phyloP scores from a whole-genome alignment of 2,113 vertebrate genomes.

The Albula glossodonta region DNA sequence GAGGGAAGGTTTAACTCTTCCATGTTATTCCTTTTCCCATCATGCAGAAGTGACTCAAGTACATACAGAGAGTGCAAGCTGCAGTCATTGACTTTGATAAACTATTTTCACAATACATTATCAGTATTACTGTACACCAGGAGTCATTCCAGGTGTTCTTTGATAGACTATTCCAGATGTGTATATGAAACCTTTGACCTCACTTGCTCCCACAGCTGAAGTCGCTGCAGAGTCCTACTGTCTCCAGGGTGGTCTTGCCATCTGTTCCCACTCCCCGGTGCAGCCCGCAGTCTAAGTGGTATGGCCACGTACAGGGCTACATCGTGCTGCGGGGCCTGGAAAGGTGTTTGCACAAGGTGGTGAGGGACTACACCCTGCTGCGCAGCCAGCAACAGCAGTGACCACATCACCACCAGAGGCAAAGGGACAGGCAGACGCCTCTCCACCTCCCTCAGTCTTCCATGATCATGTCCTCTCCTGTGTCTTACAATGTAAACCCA shows the following conservation, averaged over 20 bases:
- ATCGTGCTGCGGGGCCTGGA: background rate
- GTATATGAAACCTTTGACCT: too few species aligned
- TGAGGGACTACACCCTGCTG: constrained; percentile 3
- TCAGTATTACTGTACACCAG: background rate
- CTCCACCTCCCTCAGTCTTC: background rate
- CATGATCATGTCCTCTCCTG: background rate
- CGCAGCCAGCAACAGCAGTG: background rate
- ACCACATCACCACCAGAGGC: background rate
- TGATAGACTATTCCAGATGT: background rate
- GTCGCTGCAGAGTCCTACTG: background rate
- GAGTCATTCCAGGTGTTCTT: background rate
- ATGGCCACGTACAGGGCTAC: background rate
- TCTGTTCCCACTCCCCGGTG: background rate
- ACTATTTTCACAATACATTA: background rate
- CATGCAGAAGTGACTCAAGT: too few species aligned
- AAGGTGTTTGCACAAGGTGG: background rate
- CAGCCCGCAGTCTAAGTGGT: background rate
- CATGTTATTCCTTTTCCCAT: too few species aligned
- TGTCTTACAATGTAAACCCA: too few species aligned
- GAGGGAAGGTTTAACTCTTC: too few species aligned
- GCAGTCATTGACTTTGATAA: background rate
- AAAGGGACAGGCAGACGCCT: background rate
- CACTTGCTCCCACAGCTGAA: background rate
- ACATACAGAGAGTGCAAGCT: too few species aligned
- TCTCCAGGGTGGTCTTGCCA: background rate